phyloP scores from a whole-genome alignment of 2,888 invertebrate genomes.

The Pammene aurita region DNA sequence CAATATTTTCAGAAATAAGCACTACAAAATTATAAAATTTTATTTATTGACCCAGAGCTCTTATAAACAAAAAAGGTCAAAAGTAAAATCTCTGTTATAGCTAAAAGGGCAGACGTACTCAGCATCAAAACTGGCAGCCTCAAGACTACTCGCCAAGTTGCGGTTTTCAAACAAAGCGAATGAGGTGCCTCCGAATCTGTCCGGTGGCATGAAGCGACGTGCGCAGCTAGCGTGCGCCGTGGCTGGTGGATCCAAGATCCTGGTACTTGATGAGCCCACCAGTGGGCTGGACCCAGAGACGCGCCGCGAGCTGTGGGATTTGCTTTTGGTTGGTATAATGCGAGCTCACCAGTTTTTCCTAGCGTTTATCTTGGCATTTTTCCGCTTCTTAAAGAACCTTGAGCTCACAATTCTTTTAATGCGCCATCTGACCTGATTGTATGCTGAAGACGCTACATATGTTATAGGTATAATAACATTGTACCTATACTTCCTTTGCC shows the following conservation, averaged over 20 bases:
- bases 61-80: too few species aligned
- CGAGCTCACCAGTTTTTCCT: not conserved
- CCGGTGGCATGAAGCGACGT: constrained; percentile 89
- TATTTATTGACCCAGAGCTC: too few species aligned
- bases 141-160: constrained; percentile 50
- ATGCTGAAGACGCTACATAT: too few species aligned
- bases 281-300: constrained; percentile 62
- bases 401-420: too few species aligned
- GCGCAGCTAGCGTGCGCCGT: constrained; percentile 93
- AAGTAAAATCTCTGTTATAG: constrained; percentile 45
- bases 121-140: constrained; percentile 46
- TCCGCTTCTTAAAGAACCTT: not conserved
- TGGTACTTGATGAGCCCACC: constrained; percentile 92
- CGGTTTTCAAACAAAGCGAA: constrained; percentile 82
- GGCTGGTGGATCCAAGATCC: constrained; percentile 87
- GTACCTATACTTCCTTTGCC: too few species aligned
- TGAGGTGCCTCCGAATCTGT: constrained; percentile 84
- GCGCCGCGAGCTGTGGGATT: constrained; percentile 59
- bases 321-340: constrained; percentile 24
- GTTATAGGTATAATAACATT: too few species aligned
- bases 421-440: too few species aligned
- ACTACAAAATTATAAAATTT: too few species aligned
- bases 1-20: too few species aligned
- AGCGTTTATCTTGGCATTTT: not conserved
- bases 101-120: constrained; percentile 63